Conservation (phyloP, 2,888 invertebrate genomes). For the Lasioglossum marginatum region DNA sequence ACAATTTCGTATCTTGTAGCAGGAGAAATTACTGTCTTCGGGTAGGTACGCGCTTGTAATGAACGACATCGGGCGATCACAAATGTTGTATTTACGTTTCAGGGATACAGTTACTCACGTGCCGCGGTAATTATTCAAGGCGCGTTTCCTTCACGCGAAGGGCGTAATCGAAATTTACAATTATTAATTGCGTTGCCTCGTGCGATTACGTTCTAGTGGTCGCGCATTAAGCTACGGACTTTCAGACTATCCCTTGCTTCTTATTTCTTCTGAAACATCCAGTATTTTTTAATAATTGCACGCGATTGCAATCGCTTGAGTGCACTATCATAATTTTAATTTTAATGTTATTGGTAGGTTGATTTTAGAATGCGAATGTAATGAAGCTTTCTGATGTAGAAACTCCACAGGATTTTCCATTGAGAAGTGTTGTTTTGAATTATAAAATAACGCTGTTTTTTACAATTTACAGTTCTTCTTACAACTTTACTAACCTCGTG, state of each 20-base stretch:
- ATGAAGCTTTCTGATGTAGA: too few relatives aligned
- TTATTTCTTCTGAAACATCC: background rate
- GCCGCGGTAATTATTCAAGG: background rate
- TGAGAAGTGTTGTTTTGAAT: too few relatives aligned
- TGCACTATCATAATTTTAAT: background rate
- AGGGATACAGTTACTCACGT: conserved; percentile 7
- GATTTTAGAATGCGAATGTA: too few relatives aligned
- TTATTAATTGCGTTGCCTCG: background rate
- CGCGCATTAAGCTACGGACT: background rate
- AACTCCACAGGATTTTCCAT: too few relatives aligned
- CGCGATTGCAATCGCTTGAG: background rate
- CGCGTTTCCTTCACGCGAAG: background rate
- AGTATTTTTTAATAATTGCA: background rate
- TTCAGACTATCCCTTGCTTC: background rate
- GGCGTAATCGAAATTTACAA: background rate
- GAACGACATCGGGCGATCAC: conserved; percentile 12
- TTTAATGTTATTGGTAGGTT: background rate
- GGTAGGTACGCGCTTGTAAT: background rate
- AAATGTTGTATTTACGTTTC: conserved; percentile 9
- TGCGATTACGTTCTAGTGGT: background rate
- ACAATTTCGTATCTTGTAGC: conserved; percentile 3
- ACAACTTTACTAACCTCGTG: too few relatives aligned
- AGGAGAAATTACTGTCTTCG: conserved; percentile 23
- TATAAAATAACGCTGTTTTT: too few relatives aligned
- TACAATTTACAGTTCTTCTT: too few relatives aligned